Percentiles rank a stretch among this genome's conserved stretches.
These are phyloP conservation scores for Hypsibius dujardini DNA, from an alignment of 1,140 invertebrate genomes.

Conservation along the genomic window DNA sequence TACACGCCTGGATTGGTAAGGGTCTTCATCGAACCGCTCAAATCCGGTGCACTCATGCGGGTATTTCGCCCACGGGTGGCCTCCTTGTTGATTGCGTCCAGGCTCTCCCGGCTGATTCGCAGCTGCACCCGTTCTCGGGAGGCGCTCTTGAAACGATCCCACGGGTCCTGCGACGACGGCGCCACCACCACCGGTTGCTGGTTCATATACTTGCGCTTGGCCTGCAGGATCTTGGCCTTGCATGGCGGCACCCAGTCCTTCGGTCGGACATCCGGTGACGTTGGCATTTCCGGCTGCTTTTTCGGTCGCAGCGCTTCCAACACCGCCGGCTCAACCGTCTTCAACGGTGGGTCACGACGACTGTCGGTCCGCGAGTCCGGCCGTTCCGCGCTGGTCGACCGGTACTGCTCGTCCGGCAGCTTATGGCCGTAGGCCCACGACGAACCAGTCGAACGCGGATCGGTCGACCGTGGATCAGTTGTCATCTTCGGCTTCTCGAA, in stretches of 20 bases:
- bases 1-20: constrained; percentile 5
- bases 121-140: background rate
- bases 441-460: constrained; percentile 2
- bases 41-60: background rate
- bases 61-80: background rate
- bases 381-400: background rate
- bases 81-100: constrained; percentile 8
- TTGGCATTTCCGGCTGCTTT: background rate
- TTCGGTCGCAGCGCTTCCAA: constrained; percentile 6
- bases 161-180: background rate
- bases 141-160: background rate
- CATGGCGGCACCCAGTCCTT: constrained; percentile 17
- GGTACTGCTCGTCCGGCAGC: background rate
- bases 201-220: constrained; percentile 14
- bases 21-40: background rate
- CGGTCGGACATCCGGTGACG: constrained; percentile 1
- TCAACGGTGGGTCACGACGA: background rate
- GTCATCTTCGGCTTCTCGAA: background rate
- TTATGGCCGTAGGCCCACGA: constrained; percentile 15
- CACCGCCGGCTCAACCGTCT: background rate
- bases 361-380: background rate
- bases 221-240: constrained; percentile 17
- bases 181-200: background rate
- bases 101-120: constrained; percentile 6
- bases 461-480: background rate